A percentile compares a stretch with the other conserved stretches of the same genome.
These are phyloP conservation scores for Apocheima hispidaria DNA, from an alignment of 2,888 invertebrate genomes.

Conservation along the genomic window DNA sequence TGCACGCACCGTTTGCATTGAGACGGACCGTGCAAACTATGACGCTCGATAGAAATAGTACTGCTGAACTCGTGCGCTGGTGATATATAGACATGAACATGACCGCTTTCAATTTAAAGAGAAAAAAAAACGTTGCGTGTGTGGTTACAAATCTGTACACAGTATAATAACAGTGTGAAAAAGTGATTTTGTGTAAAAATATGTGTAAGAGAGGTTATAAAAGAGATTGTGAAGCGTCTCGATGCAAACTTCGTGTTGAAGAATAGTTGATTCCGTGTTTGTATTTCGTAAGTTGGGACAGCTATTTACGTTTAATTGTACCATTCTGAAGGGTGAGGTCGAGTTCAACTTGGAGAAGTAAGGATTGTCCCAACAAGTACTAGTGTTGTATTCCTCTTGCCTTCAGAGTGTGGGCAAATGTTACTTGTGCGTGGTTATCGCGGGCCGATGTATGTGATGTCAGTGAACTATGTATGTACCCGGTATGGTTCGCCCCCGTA, in stretches of 20 bases:
- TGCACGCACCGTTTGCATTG: conserved; percentile 61
- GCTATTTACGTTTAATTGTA: conserved; percentile 57
- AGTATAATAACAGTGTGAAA: conserved; percentile 44
- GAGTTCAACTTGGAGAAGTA: conserved; percentile 21
- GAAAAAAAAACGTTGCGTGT: conserved; percentile 33
- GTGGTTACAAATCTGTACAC: conserved; percentile 40
- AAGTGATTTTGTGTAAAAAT: conserved; percentile 46
- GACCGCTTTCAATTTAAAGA: conserved; percentile 21
- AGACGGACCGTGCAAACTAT: conserved; percentile 48
- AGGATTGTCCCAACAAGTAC: conserved; percentile 36
- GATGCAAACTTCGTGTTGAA: conserved; percentile 56
- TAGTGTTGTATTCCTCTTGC: conserved; percentile 43
- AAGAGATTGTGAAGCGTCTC: conserved; percentile 47
- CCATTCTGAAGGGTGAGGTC: conserved; percentile 43
- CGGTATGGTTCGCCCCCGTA: conserved; percentile 39
- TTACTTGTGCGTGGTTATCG: conserved; percentile 56
- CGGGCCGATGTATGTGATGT: conserved; percentile 61
- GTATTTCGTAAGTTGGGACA: conserved; percentile 80
- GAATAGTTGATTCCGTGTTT: conserved; percentile 80
- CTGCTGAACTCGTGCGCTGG: conserved; percentile 18
- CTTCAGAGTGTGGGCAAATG: conserved; percentile 48
- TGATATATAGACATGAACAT: conserved; percentile 26
- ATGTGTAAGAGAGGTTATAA: conserved; percentile 41
- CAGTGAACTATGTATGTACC: conserved; percentile 37
- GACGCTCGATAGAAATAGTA: conserved; percentile 13